Evolutionary conservation across 2,113 vertebrate species (phyloP), one percentile per base, ranked within the genome.

Genomic region (Thermophis baileyi): DNA sequence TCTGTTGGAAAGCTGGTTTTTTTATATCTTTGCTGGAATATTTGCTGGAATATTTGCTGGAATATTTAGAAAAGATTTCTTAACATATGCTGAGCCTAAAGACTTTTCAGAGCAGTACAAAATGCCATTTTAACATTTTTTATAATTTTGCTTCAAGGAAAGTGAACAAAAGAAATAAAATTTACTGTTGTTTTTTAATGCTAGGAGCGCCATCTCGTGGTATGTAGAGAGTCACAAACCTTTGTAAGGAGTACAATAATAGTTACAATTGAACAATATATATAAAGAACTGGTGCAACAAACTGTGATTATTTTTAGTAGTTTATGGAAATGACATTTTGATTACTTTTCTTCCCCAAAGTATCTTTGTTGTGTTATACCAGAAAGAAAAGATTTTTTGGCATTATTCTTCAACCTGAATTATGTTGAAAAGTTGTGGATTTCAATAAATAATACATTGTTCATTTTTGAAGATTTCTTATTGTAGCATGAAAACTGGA

Each of bases 121-220:
- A 14, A 85, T 85, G 51, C 27, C 16, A 47, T 5, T 49, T 25
- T 85, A 54, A 10, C 20, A 47, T 54, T 85, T 10, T 85, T 74
- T 89, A 24, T 4, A 4, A 44, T 94, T 63, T 10, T 55, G 12
- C 22, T 63, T 94, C 12, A 90, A 44, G 69, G 6, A 81, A 18
- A 93, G 54, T 12, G 1, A n/a, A 85, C 27, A 46, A 86, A 50
- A 44, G 9, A 16, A 85, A 86, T 11, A 0, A 89, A 94, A 40
- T 35, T 18, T 81, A 81, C 18, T 8, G 16, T 91, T 94, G 14
- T 92, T 74, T 44, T 20, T 51, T 47, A 93, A 90, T 63, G 93
- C 50, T 93, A 74, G 60, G 51, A 69, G 86, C 1, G 11, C 93
- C 95, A 94, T 53, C 94, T 96, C 89, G 94, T 95, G 96, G 60